Percentiles rank a stretch among this genome's conserved stretches.
Evolutionary conservation across 2,888 invertebrate genomes (phyloP).

Genomic region (Idaea dimidiata): DNA sequence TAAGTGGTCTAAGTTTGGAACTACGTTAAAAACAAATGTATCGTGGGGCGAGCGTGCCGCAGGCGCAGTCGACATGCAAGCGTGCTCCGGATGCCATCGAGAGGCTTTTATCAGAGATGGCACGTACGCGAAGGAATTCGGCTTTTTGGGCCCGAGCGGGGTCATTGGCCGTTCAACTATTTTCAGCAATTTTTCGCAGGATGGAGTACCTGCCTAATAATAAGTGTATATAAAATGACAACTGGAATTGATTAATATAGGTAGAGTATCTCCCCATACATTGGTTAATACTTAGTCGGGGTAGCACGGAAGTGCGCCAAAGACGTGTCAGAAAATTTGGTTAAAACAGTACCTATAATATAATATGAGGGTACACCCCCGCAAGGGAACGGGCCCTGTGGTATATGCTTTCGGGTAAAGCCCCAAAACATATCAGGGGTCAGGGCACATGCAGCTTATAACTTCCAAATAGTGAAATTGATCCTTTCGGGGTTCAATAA

Average conservation of each 20-base stretch:
- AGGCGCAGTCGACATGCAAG: conserved; percentile 40
- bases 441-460: no score
- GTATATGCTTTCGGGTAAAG: no score
- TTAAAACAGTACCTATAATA: no score
- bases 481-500: no score
- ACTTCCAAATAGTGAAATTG: no score
- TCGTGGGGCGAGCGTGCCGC: conserved; percentile 38
- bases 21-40: conserved; percentile 35
- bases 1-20: conserved; percentile 24
- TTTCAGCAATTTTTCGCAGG: conserved; percentile 42
- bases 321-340: no score
- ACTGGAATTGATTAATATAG: neutral
- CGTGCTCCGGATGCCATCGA: conserved; percentile 57
- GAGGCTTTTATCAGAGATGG: conserved; percentile 57
- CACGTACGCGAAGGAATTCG: conserved; percentile 72
- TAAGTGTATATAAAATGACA: neutral
- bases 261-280: no score
- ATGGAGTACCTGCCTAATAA: neutral
- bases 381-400: no score
- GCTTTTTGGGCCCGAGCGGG: conserved; percentile 47
- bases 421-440: no score
- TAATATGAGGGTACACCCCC: no score
- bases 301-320: no score
- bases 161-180: conserved; percentile 56
- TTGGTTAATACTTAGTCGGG: no score